Percentiles rank a stretch among this genome's conserved stretches.
These are phyloP conservation scores for Cossypha polioptera DNA, from an alignment of 2,797 vertebrate species.

Conservation along the genomic window DNA sequence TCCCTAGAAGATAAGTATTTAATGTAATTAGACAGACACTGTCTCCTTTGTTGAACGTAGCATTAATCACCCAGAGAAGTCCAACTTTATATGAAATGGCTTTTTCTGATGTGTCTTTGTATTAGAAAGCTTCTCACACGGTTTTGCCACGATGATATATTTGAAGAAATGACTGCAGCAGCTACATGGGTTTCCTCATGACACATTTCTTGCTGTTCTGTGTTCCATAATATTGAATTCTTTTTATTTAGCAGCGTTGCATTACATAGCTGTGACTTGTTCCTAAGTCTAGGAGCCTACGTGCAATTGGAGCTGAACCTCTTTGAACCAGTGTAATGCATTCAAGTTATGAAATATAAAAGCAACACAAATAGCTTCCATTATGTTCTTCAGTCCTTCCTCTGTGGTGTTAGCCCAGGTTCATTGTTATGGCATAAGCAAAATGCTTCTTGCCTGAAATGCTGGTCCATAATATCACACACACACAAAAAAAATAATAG, in stretches of 20 bases:
- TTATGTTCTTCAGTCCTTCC: not conserved
- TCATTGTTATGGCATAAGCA: not conserved
- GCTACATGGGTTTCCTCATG: not conserved
- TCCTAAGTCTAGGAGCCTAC: not conserved
- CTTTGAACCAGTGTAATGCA: not conserved
- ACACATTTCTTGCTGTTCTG: slow-evolving; percentile 14
- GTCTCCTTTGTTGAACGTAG: slow-evolving; percentile 71
- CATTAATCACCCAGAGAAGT: slow-evolving; percentile 75
- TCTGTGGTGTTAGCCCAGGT: not conserved
- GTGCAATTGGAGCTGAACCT: not conserved
- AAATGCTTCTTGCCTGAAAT: slow-evolving; percentile 1
- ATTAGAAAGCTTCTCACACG: slow-evolving; percentile 36
- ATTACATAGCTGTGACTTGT: not conserved
- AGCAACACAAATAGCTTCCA: slow-evolving; percentile 1
- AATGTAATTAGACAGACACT: slow-evolving; percentile 75
- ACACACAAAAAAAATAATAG: not conserved
- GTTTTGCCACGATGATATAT: slow-evolving; percentile 44
- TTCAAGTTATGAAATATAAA: not conserved
- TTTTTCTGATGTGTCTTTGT: slow-evolving; percentile 69
- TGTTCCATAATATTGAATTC: not conserved
- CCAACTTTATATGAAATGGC: slow-evolving; percentile 68
- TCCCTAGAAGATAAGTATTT: slow-evolving; percentile 76
- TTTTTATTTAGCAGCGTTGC: not conserved
- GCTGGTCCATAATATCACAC: not conserved
- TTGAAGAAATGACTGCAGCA: slow-evolving; percentile 21